Evolutionary conservation across 2,888 invertebrate genomes (phyloP), one percentile per base, ranked within the genome.

Genomic region (Eledone cirrhosa): DNA sequence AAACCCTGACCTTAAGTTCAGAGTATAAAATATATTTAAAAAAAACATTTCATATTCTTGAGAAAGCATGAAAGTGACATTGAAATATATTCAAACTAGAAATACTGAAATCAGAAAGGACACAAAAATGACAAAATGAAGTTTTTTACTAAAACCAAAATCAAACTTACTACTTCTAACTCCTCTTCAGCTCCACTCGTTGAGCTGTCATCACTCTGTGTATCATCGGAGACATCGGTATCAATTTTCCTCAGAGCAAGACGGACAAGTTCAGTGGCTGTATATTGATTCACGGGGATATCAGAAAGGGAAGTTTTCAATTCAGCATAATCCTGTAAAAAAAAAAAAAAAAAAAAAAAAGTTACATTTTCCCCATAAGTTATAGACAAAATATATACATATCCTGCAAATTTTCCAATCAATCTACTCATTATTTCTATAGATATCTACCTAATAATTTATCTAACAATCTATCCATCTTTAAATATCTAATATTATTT

Each of bases 231-330:
- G 19, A 53, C 67, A 8, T 83, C 81, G 1, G 80, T 78, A 78
- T 90, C 89, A 33, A 86, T 84, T 78, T 84, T 84, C 8, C 89
- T 83, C 22, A 90, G 83, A 83, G 88, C 88, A 24, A 90, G 83
- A 2, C 90, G 83, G 5, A 89, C 86, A 69, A 90, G 81, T 80
- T 90, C 90, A 1, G 89, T 87, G 24, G 86, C 85, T 0, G 89
- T 90, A 82, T 85, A 88, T 0, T 83, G 82, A 77, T 87, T 90
- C 13, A 90, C 87, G 0, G 89, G 86, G 48, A 90, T 86, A 79
- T 88, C 87, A 22, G 86, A 82, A 78, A 90, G 82, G 0, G 84
- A 83, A 16, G 88, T 84, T 41, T 84, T 84, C 76, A 90, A 82
- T 81, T 90, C 90, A 47, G 84, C 83, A 81, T 89, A 89, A 77